Evolutionary conservation across 2,113 vertebrate species (phyloP).

Genomic region (Myiozetetes cayanensis): DNA sequence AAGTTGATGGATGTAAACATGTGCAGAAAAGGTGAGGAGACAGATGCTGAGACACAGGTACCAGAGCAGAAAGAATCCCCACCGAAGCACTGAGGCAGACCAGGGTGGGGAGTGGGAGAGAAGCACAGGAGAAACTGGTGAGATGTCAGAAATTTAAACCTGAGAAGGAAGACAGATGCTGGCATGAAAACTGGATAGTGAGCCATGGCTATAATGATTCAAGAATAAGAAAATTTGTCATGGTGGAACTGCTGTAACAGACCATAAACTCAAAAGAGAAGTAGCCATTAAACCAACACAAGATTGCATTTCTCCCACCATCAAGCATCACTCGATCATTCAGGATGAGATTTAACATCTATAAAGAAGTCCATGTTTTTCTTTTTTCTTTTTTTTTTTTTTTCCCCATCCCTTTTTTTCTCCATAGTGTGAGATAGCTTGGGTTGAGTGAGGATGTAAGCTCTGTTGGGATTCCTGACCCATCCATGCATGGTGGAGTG

Average conservation of each 20-base stretch:
- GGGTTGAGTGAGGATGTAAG: background rate
- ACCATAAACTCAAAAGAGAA: background rate
- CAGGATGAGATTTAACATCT: background rate
- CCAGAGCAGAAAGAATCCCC: background rate
- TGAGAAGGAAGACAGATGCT: background rate
- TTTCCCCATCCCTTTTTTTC: background rate
- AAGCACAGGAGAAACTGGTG: background rate
- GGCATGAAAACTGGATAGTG: background rate
- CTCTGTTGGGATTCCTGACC: background rate
- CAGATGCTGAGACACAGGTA: background rate
- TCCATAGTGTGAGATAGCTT: background rate
- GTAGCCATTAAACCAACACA: background rate
- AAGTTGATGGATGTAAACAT: background rate
- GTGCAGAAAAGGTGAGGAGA: background rate
- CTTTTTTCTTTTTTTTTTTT: background rate
- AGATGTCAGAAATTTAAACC: background rate
- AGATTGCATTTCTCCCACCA: background rate
- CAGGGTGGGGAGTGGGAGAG: too few relatives aligned
- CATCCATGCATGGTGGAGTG: background rate
- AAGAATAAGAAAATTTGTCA: background rate
- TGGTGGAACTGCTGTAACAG: background rate
- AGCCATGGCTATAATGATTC: background rate
- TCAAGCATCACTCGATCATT: background rate
- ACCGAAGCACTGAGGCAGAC: background rate
- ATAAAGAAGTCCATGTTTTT: background rate